Evolutionary conservation across 2,888 invertebrate species (phyloP).

Genomic region (Hydropsyche betteni): DNA sequence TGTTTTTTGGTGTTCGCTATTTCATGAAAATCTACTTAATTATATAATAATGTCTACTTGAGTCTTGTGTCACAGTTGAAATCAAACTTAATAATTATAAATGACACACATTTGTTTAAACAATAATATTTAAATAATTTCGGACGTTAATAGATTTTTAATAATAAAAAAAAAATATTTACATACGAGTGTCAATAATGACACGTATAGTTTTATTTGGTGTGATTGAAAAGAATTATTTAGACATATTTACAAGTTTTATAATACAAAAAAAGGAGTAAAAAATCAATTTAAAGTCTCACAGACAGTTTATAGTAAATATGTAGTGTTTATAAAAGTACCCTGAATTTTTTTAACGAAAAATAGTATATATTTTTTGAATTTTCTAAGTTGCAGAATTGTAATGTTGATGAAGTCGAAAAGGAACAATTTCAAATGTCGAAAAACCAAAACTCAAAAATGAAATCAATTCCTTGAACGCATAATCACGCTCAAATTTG

Average conservation of each 20-base stretch:
- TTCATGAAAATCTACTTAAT: slow-evolving; percentile 29
- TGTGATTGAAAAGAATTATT: background rate
- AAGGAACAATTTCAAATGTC: no score
- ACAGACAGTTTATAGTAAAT: slow-evolving; percentile 15
- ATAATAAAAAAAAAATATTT: slow-evolving; percentile 19
- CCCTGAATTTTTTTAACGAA: slow-evolving; percentile 15
- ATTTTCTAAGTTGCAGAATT: no score
- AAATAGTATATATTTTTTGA: no score
- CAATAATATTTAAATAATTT: background rate
- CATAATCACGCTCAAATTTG: no score
- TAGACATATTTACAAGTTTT: slow-evolving; percentile 26
- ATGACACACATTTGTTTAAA: background rate
- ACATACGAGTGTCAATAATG: slow-evolving; percentile 1
- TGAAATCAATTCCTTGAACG: no score
- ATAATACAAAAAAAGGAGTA: no score
- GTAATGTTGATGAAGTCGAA: no score
- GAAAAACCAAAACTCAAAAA: no score
- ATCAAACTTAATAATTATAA: background rate
- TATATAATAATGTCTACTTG: slow-evolving; percentile 21
- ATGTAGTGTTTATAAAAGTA: slow-evolving; percentile 26
- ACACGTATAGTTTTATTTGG: no score
- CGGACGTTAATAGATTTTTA: slow-evolving; percentile 13
- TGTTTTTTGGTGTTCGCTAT: slow-evolving; percentile 24
- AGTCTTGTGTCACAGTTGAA: slow-evolving; percentile 25
- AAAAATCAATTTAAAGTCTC: slow-evolving; percentile 24